Evolutionary conservation across 92 coral and sea anemone species (phyloP), one percentile per base, ranked within the genome.

Genomic region (Montipora capitata): DNA sequence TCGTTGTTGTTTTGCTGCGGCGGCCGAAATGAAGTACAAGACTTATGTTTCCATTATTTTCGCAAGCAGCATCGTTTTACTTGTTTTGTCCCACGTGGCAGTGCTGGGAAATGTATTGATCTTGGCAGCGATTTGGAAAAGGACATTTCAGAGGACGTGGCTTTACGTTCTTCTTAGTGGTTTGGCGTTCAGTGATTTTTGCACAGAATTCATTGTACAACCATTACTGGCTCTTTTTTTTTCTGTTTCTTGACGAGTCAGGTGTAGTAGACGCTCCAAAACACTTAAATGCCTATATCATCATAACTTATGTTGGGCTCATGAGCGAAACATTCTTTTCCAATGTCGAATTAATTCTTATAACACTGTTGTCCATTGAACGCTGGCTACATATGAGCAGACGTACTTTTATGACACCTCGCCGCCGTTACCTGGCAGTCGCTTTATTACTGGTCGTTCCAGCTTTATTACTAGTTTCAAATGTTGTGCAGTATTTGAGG

Each of bases 81-180:
- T 20, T 10, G 2, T 38, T 7, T 10, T 80, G 12, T 67, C 56
- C 10, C 76, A 76, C 7, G 39, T 66, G 2, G 68, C 85, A 66
- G 40, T 80, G 16, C 56, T 18, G 52, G 85, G 65, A 17, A 80
- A 80, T 68, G 48, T 11, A 18, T 5, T 80, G 11, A 68, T 80
- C 27, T 52, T 80, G 20, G 76, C 66, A 3, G 61, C 52, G 15
- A 79, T 79, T 43, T 79, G 75, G 84, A 79, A 67, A 57, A 66
- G 27, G 65, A 45, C 74, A 8, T 64, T 66, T 64, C 39, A 13
- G 8, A 65, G 73, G 18, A 65, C 74, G 62, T 16, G 59, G 13
- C 65, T 79, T 40, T 74, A 66, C 43, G 35, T 64, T 27, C 18
- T 79, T 15, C 35, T 79, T 3, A 48, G 74, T 38, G 85, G 64